phyloP scores from a whole-genome alignment of 2,113 vertebrate genomes.

The Chitala chitala region DNA sequence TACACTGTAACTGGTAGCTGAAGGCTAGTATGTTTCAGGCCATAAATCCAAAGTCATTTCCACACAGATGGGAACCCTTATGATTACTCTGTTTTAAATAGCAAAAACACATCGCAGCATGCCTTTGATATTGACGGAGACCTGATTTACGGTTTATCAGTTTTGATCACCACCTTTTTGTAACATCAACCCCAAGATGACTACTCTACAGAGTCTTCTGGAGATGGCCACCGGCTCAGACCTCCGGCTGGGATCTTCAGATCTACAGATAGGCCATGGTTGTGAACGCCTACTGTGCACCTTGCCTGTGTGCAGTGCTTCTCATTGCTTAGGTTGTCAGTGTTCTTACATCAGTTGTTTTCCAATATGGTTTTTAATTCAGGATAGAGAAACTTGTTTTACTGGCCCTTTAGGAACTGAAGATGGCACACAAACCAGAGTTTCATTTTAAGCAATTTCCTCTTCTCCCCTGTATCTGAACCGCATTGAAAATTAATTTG shows the following conservation, averaged over 20 bases:
- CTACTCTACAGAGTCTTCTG: constrained; percentile 41
- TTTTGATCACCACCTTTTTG: constrained; percentile 60
- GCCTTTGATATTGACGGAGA: constrained; percentile 61
- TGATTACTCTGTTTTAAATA: constrained; percentile 58
- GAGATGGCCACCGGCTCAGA: constrained; percentile 64
- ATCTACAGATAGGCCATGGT: background rate
- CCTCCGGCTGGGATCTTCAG: constrained; percentile 41
- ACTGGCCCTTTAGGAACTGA: background rate
- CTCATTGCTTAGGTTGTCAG: background rate
- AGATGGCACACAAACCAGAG: background rate
- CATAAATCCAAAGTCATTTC: constrained; percentile 46
- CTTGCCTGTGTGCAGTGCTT: background rate
- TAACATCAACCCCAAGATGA: constrained; percentile 47
- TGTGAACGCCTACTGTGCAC: background rate
- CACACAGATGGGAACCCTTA: constrained; percentile 55
- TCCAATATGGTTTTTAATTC: background rate
- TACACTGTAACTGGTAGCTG: constrained; percentile 56
- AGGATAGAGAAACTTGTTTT: background rate
- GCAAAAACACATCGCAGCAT: constrained; percentile 59
- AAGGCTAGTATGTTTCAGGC: constrained; percentile 40
- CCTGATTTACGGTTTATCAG: constrained; percentile 59
- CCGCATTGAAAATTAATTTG: constrained; percentile 51
- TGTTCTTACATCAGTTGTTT: background rate
- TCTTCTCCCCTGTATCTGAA: constrained; percentile 42
- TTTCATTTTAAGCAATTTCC: constrained; percentile 7